Evolutionary conservation across 2,113 vertebrate genomes (phyloP).

Genomic region (Mormyrus lacerda): DNA sequence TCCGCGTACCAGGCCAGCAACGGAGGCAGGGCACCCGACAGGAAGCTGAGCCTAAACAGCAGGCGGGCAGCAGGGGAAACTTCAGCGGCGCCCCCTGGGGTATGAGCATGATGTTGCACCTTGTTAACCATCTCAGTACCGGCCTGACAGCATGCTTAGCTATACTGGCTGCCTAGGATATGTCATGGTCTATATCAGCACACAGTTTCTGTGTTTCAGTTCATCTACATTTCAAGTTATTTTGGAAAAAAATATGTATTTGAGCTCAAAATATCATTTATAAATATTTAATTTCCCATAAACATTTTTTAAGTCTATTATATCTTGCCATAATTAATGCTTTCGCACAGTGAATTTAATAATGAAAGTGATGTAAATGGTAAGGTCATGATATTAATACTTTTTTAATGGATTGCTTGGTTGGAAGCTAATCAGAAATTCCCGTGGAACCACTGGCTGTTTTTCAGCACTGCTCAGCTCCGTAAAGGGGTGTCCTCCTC

Average conservation of each 20-base stretch:
- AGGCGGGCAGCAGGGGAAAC: not conserved
- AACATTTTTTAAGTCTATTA: not conserved
- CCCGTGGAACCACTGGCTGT: not conserved
- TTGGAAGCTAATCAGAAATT: not conserved
- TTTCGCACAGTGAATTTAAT: not conserved
- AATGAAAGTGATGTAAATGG: not conserved
- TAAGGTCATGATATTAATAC: not conserved
- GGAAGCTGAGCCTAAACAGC: conserved; percentile 14
- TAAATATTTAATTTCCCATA: not conserved
- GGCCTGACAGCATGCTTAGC: not conserved
- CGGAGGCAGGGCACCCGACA: not conserved
- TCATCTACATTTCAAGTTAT: conserved; percentile 2
- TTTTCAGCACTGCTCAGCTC: not conserved
- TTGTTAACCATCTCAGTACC: not conserved
- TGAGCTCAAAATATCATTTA: conserved; percentile 1
- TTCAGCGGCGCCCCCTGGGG: not conserved
- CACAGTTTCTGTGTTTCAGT: not conserved
- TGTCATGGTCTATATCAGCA: not conserved
- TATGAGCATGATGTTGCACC: not conserved
- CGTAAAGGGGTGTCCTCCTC: not conserved
- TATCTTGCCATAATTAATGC: not conserved
- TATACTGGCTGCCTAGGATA: not conserved
- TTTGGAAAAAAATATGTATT: not conserved
- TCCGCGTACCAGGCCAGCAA: not conserved
- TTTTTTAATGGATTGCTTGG: not conserved